phyloP scores from a whole-genome alignment of 2,113 vertebrate genomes.

The Hyla sarda region DNA sequence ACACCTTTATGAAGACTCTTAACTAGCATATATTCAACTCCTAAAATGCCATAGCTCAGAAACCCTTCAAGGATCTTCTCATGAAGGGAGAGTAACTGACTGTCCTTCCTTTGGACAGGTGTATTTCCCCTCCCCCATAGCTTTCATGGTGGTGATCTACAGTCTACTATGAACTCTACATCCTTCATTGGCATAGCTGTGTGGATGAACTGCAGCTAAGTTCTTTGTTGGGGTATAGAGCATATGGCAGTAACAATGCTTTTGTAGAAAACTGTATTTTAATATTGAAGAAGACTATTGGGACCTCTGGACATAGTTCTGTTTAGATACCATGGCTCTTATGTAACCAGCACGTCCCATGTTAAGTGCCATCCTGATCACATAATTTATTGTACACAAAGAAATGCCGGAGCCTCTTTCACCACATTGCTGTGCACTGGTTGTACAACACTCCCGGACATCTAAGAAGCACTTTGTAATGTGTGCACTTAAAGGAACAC shows the following conservation, averaged over 20 bases:
- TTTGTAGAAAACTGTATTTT: not conserved
- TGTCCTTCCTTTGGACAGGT: not conserved
- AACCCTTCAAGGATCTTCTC: not conserved
- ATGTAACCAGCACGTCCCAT: not conserved
- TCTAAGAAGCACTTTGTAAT: constrained; percentile 33
- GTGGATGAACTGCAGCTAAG: not conserved
- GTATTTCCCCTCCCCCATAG: not conserved
- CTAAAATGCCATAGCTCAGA: constrained; percentile 1
- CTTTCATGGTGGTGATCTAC: not conserved
- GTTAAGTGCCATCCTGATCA: constrained; percentile 3
- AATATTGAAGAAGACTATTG: not conserved
- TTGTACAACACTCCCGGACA: constrained; percentile 3
- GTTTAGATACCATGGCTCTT: not conserved
- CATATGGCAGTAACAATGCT: not conserved
- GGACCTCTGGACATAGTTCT: not conserved
- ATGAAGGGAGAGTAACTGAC: not conserved
- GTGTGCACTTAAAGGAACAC: constrained; percentile 16
- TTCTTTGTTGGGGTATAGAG: not conserved
- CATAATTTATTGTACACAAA: constrained; percentile 33
- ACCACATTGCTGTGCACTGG: constrained; percentile 15
- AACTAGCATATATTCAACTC: constrained; percentile 11
- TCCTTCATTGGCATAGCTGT: not conserved
- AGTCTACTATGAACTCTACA: not conserved
- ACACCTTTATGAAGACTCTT: constrained; percentile 29
- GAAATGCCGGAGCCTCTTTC: not conserved